phyloP scores from a whole-genome alignment of 2,797 vertebrate genomes.

The Botia kubotai region DNA sequence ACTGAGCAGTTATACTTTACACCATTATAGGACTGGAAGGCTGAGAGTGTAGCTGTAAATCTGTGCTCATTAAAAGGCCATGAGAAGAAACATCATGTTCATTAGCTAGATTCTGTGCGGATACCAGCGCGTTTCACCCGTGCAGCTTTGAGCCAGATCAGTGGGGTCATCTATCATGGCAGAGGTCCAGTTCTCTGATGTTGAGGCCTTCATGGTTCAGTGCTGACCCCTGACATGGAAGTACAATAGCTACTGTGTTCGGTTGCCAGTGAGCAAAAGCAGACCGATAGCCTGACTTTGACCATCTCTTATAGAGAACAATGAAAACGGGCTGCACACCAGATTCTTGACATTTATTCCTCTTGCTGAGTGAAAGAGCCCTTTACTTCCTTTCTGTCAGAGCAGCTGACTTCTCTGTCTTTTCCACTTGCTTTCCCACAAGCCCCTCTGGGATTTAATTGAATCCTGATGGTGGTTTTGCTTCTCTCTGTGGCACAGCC shows the following conservation, averaged over 20 bases:
- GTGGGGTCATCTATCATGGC: constrained; percentile 44
- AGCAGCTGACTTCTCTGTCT: constrained; percentile 43
- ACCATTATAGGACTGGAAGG: constrained; percentile 8
- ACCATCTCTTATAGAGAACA: constrained; percentile 21
- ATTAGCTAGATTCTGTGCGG: constrained; percentile 12
- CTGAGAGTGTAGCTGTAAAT: constrained; percentile 14
- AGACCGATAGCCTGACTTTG: constrained; percentile 31
- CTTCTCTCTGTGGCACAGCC: constrained; percentile 17
- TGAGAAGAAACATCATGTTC: constrained; percentile 26
- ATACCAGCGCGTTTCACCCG: constrained; percentile 10
- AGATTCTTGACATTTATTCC: constrained; percentile 50
- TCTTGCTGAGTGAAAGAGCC: constrained; percentile 40
- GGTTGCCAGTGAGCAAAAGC: constrained; percentile 44
- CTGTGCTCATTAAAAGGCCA: constrained; percentile 30
- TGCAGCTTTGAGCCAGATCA: constrained; percentile 30
- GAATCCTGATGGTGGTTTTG: constrained; percentile 51
- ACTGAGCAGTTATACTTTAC: constrained; percentile 9
- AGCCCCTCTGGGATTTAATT: constrained; percentile 50
- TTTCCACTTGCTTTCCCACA: constrained; percentile 38
- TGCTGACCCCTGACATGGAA: constrained; percentile 66
- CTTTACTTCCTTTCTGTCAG: constrained; percentile 46
- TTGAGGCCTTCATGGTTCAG: constrained; percentile 65
- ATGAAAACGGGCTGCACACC: constrained; percentile 18
- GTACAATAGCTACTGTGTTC: constrained; percentile 55
- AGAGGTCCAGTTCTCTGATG: constrained; percentile 26